Evolutionary conservation across 2,797 vertebrate species (phyloP).

Genomic region (Graptemys geographica): DNA sequence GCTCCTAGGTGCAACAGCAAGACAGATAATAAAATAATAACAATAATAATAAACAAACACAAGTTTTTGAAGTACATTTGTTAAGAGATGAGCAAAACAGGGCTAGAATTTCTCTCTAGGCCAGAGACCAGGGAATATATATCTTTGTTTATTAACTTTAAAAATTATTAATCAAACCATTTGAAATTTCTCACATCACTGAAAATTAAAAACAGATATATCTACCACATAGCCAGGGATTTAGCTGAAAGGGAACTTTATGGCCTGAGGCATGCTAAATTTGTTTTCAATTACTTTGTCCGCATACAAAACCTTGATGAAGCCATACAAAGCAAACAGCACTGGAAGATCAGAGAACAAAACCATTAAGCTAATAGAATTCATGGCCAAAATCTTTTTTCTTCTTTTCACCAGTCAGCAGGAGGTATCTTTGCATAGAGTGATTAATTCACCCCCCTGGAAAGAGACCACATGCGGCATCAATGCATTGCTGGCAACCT

Average conservation of each 20-base stretch:
- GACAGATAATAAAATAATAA: neutral
- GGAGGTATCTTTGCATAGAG: constrained; percentile 65
- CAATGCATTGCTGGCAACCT: constrained; percentile 58
- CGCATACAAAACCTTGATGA: constrained; percentile 73
- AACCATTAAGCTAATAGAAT: constrained; percentile 55
- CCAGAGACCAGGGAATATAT: constrained; percentile 41
- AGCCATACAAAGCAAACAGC: constrained; percentile 67
- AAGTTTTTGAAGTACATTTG: constrained; percentile 34
- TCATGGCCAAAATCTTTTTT: neutral
- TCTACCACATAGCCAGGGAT: constrained; percentile 72
- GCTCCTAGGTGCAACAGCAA: neutral
- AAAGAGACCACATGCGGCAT: constrained; percentile 70
- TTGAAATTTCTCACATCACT: constrained; percentile 78
- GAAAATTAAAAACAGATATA: constrained; percentile 83
- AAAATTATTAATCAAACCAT: constrained; percentile 81
- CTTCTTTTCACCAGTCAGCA: constrained; percentile 59
- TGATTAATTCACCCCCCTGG: constrained; percentile 56
- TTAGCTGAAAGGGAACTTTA: constrained; percentile 66
- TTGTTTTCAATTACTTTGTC: constrained; percentile 82
- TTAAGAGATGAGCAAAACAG: constrained; percentile 18
- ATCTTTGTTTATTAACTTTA: constrained; percentile 60
- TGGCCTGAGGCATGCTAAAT: constrained; percentile 76
- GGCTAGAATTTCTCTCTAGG: constrained; percentile 32
- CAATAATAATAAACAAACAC: neutral
- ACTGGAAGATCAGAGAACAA: constrained; percentile 73